These are phyloP conservation scores for Archilochus colubris DNA, from an alignment of 2,113 vertebrate species.

Conservation along the genomic window DNA sequence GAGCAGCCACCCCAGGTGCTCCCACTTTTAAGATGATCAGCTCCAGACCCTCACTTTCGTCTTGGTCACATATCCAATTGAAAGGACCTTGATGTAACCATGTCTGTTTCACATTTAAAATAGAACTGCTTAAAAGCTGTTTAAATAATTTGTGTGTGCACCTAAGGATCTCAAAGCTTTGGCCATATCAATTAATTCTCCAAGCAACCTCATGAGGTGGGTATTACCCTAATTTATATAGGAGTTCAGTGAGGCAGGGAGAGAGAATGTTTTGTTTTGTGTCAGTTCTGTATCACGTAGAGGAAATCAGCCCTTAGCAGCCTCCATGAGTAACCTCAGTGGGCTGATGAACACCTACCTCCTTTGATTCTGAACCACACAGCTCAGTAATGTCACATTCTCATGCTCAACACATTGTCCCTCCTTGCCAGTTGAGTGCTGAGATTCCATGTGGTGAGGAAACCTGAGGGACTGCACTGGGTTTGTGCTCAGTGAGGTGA, in stretches of 20 bases:
- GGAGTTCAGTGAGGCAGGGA: not conserved
- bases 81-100: not conserved
- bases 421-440: not conserved
- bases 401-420: not conserved
- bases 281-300: not conserved
- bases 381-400: not conserved
- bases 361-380: not conserved
- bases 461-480: not conserved
- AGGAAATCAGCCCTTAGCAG: not conserved
- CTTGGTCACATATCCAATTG: not conserved
- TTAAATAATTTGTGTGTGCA: not conserved
- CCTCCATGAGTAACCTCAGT: not conserved
- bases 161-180: not conserved
- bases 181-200: not conserved
- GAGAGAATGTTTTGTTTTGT: not conserved
- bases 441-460: not conserved
- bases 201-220: not conserved
- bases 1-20: constrained; percentile 8
- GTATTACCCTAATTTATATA: not conserved
- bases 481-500: not conserved
- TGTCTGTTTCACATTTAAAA: constrained; percentile 10
- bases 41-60: constrained; percentile 33
- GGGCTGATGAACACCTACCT: not conserved
- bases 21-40: constrained; percentile 25
- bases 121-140: not conserved